Percentiles rank a stretch among this genome's conserved stretches.
Evolutionary conservation across 2,797 vertebrate species (phyloP).

Genomic region (Dipus sagitta): DNA sequence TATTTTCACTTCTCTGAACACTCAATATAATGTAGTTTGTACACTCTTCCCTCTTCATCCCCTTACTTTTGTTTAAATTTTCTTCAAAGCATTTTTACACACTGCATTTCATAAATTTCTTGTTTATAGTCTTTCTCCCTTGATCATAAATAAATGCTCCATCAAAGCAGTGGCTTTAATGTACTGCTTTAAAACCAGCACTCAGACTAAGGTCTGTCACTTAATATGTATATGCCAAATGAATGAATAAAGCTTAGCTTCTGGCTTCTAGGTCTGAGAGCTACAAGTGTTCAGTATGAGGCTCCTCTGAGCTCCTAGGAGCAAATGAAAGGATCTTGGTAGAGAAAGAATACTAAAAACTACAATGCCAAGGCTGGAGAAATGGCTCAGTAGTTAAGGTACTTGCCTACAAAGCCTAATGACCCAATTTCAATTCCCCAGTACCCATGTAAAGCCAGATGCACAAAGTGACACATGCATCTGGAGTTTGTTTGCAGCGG

Average conservation of each 20-base stretch:
- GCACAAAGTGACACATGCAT: too few species aligned
- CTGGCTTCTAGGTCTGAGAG: slow-evolving; percentile 15
- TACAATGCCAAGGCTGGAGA: too few species aligned
- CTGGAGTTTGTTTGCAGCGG: too few species aligned
- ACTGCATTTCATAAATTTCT: not conserved
- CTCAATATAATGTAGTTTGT: not conserved
- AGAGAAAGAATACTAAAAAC: not conserved
- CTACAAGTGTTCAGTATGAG: not conserved
- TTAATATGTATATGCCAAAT: not conserved
- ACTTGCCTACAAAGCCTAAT: too few species aligned
- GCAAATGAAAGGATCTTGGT: not conserved
- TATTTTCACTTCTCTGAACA: not conserved
- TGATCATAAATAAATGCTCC: not conserved
- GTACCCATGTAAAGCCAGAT: too few species aligned
- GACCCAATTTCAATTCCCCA: too few species aligned
- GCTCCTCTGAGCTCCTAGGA: not conserved
- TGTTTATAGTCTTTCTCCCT: not conserved
- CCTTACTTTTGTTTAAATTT: slow-evolving; percentile 27
- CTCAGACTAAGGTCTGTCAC: not conserved
- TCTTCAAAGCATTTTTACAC: slow-evolving; percentile 22
- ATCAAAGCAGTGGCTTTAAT: not conserved
- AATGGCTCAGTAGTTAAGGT: too few species aligned
- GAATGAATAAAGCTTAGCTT: not conserved
- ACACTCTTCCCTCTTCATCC: not conserved
- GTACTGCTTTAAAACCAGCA: not conserved